Evolutionary conservation across 1,140 invertebrate species (phyloP).

Genomic region (Dendrolimus punctatus): DNA sequence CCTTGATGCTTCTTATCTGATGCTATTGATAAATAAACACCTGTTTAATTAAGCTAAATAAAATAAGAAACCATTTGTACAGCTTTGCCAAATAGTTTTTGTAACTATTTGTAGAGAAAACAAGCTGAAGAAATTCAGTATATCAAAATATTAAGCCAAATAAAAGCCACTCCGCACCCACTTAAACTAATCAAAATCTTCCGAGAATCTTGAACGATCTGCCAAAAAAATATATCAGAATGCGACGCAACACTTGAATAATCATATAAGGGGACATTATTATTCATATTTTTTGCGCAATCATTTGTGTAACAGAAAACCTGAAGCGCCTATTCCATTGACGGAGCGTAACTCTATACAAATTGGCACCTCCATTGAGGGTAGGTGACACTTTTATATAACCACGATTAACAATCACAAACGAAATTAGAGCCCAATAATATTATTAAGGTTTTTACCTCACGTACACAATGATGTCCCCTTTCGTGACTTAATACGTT

Average conservation of each 20-base stretch:
- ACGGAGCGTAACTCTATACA: conserved; percentile 44
- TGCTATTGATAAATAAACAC: too few species aligned
- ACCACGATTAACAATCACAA: conserved; percentile 50
- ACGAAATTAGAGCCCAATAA: conserved; percentile 68
- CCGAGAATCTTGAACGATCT: conserved; percentile 8
- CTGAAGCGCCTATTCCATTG: conserved; percentile 22
- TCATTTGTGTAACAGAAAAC: conserved; percentile 36
- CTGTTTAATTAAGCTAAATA: too few species aligned
- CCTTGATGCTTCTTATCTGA: too few species aligned
- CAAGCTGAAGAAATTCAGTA: not conserved
- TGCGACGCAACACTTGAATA: conserved; percentile 40
- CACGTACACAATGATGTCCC: conserved; percentile 28
- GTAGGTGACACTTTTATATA: conserved; percentile 55
- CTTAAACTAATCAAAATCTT: conserved; percentile 21
- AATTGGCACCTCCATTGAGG: conserved; percentile 46
- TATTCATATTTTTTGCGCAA: conserved; percentile 14
- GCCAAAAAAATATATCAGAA: conserved; percentile 6
- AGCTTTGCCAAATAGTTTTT: not conserved
- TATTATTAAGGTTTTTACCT: conserved; percentile 53
- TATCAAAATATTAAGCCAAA: conserved; percentile 1
- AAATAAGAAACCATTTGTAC: too few species aligned
- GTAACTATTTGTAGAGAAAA: not conserved
- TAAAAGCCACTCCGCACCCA: conserved; percentile 5
- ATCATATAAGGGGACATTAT: conserved; percentile 33
- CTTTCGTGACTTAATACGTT: conserved; percentile 28